A percentile compares a stretch with the other conserved stretches of the same genome.
phyloP scores from a whole-genome alignment of 2,888 invertebrate genomes.

The Tenthredo amoena region DNA sequence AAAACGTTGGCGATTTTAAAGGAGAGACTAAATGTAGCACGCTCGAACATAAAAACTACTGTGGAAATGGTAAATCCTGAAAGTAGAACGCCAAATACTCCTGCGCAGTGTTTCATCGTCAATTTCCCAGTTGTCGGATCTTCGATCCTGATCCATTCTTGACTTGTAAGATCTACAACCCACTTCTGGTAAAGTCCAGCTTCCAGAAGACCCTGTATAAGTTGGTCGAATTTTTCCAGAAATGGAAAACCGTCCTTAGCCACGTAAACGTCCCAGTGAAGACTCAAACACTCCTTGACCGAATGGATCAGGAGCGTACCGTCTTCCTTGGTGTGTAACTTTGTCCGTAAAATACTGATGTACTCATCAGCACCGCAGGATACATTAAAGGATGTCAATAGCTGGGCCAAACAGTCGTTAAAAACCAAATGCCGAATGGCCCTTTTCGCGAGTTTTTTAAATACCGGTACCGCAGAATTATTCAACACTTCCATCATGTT shows the following conservation, averaged over 20 bases:
- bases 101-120: slow-evolving; percentile 52
- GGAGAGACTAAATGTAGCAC: neutral
- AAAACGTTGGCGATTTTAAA: neutral
- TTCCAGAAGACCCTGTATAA: slow-evolving; percentile 32
- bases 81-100: slow-evolving; percentile 41
- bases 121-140: slow-evolving; percentile 22
- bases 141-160: neutral
- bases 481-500: slow-evolving; percentile 55
- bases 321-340: neutral
- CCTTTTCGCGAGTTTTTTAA: slow-evolving; percentile 48
- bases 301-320: slow-evolving; percentile 31
- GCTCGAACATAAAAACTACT: slow-evolving; percentile 1
- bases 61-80: slow-evolving; percentile 6
- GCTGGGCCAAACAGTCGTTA: slow-evolving; percentile 44
- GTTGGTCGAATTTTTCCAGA: slow-evolving; percentile 52
- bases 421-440: slow-evolving; percentile 50
- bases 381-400: slow-evolving; percentile 51
- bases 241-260: slow-evolving; percentile 58
- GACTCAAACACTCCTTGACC: slow-evolving; percentile 43
- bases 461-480: slow-evolving; percentile 21
- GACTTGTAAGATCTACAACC: neutral
- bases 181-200: slow-evolving; percentile 51
- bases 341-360: neutral
- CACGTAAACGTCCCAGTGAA: slow-evolving; percentile 53
- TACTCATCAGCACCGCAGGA: slow-evolving; percentile 52